phyloP scores from a whole-genome alignment of 2,113 vertebrate genomes.

The Perca schrenkii region DNA sequence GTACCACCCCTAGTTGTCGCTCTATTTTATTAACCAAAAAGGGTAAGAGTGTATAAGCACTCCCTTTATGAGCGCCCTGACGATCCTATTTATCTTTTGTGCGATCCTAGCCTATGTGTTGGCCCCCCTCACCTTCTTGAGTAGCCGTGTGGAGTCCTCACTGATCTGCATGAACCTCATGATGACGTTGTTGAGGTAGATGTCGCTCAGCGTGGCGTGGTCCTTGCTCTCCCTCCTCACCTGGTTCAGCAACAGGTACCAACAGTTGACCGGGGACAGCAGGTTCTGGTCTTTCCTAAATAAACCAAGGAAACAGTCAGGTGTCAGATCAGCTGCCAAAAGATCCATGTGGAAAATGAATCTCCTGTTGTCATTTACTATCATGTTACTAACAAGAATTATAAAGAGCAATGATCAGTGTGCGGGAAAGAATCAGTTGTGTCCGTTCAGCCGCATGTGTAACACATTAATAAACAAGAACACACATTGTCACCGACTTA shows the following conservation, averaged over 20 bases:
- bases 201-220: slow-evolving; percentile 95
- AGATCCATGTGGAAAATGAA: neutral
- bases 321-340: neutral
- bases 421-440: neutral
- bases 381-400: neutral
- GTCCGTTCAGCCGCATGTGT: neutral
- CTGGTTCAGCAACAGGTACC: slow-evolving; percentile 99
- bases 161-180: slow-evolving; percentile 99
- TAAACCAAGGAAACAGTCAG: neutral
- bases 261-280: slow-evolving; percentile 97
- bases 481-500: neutral
- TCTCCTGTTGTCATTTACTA: neutral
- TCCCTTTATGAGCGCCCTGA: neutral
- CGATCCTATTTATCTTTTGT: neutral
- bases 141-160: slow-evolving; percentile 97
- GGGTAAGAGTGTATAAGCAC: neutral
- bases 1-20: neutral
- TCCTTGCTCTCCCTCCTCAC: slow-evolving; percentile 98
- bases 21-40: neutral
- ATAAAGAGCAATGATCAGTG: neutral
- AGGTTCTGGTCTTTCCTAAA: slow-evolving; percentile 98
- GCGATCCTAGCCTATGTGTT: rapidly evolving
- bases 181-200: slow-evolving; percentile 99
- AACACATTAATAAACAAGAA: neutral
- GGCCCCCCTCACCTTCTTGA: slow-evolving; percentile 91